These are phyloP conservation scores for Lepidostoma basale DNA, from an alignment of 1,140 invertebrate species.

Conservation along the genomic window DNA sequence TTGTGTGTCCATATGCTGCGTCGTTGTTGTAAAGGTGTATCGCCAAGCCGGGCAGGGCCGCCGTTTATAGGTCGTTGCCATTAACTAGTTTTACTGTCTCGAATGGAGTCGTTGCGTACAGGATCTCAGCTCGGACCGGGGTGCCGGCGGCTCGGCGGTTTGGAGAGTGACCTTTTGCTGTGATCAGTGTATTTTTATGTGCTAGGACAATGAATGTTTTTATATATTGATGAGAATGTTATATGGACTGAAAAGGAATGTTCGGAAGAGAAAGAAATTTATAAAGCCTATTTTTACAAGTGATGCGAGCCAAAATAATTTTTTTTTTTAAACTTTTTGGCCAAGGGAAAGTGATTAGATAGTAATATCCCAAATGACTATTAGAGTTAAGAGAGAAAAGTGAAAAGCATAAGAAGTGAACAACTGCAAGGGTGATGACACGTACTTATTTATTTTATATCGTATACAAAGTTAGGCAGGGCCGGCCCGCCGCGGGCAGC, in stretches of 20 bases:
- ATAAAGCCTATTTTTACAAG: slow-evolving; percentile 44
- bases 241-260: slow-evolving; percentile 38
- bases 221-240: slow-evolving; percentile 40
- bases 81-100: slow-evolving; percentile 27
- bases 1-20: slow-evolving; percentile 60
- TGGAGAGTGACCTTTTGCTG: slow-evolving; percentile 29
- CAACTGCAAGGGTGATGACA: slow-evolving; percentile 25
- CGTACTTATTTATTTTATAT: slow-evolving; percentile 47
- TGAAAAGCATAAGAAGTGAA: slow-evolving; percentile 30
- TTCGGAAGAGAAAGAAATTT: slow-evolving; percentile 28
- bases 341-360: slow-evolving; percentile 35
- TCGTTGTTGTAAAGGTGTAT: slow-evolving; percentile 48
- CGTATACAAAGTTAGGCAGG: slow-evolving; percentile 35
- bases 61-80: slow-evolving; percentile 33
- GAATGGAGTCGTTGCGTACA: slow-evolving; percentile 5
- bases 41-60: slow-evolving; percentile 23
- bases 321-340: slow-evolving; percentile 37
- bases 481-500: too few species aligned
- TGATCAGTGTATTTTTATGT: slow-evolving; percentile 44
- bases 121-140: slow-evolving; percentile 36
- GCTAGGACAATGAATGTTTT: slow-evolving; percentile 46
- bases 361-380: slow-evolving; percentile 42
- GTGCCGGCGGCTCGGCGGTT: slow-evolving; percentile 12
- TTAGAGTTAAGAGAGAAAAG: slow-evolving; percentile 44
- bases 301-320: slow-evolving; percentile 44